Conservation (phyloP, 2,113 vertebrate genomes). For the Gobiocypris rarus region DNA sequence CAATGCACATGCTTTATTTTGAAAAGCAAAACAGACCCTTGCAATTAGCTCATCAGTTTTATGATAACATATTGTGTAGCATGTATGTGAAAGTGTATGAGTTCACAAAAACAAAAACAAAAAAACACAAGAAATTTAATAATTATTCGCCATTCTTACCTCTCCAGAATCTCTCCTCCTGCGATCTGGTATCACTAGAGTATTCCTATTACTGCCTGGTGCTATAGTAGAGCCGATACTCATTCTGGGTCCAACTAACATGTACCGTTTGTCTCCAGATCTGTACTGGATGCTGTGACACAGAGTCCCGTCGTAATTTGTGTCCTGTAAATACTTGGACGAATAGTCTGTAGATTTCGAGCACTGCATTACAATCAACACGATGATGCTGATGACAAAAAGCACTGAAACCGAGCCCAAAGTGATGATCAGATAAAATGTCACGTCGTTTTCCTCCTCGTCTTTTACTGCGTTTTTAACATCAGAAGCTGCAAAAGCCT, state of each 20-base stretch:
- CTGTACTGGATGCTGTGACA: constrained; percentile 60
- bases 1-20: background rate
- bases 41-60: background rate
- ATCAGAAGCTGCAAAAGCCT: constrained; percentile 53
- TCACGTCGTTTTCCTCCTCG: constrained; percentile 42
- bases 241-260: constrained; percentile 66
- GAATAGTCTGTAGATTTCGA: constrained; percentile 52
- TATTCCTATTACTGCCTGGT: constrained; percentile 60
- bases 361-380: constrained; percentile 61
- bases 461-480: constrained; percentile 30
- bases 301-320: constrained; percentile 53
- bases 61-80: background rate
- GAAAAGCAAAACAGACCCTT: background rate
- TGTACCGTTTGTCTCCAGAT: constrained; percentile 67
- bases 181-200: constrained; percentile 57
- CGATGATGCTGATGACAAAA: constrained; percentile 60
- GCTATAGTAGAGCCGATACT: constrained; percentile 61
- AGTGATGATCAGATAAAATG: constrained; percentile 62
- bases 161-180: constrained; percentile 54
- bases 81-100: background rate
- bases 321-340: constrained; percentile 51
- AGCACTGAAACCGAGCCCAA: constrained; percentile 59
- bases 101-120: background rate
- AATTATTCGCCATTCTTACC: too few species aligned
- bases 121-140: background rate